Evolutionary conservation across 2,888 invertebrate species (phyloP), one percentile per base, ranked within the genome.

Genomic region (Himalopsyche tibetana): DNA sequence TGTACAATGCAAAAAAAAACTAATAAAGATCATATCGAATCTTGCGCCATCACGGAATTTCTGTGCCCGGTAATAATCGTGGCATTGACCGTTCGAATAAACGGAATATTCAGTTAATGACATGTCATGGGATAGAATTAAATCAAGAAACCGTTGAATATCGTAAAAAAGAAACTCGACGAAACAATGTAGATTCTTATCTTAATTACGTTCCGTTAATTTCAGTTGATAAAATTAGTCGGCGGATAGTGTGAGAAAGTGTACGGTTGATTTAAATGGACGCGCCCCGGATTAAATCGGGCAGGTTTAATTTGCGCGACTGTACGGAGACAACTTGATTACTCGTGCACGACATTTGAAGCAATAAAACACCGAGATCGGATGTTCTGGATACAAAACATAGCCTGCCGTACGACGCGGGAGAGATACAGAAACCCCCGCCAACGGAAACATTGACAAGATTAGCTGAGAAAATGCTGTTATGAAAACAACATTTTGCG

Each of bases 261-360:
- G 45, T 74, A 81, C 51, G 81, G 83, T 87, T 80, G 81, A 40
- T 74, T 81, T 56, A 80, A 85, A 69, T 69, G 55, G 63, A 82
- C 63, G 82, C 81, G 80, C 42, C 74, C 19, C 51, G 79, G 74
- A 82, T 81, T 81, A 84, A 84, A 82, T 55, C 69, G 28, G 79
- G 80, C 45, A 42, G 63, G 82, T 84, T 82, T 84, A 86, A 83
- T 87, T 87, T 38, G 55, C 80, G 74, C 9, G 82, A 85, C 83
- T 85, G 82, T 82, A 82, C 83, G 51, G 80, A 80, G 83, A 83
- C 82, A 84, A 87, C 84, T 85, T 81, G 84, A 88, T 87, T 87
- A 87, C 55, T 84, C 87, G 69, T 45, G 84, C 82, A 42, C 85
- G 84, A 85, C 85, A 82, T 85, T 74, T 55, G 85, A 80, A 74